These are phyloP conservation scores for Apamea crenata DNA, from an alignment of 2,888 invertebrate genomes.

Conservation along the genomic window DNA sequence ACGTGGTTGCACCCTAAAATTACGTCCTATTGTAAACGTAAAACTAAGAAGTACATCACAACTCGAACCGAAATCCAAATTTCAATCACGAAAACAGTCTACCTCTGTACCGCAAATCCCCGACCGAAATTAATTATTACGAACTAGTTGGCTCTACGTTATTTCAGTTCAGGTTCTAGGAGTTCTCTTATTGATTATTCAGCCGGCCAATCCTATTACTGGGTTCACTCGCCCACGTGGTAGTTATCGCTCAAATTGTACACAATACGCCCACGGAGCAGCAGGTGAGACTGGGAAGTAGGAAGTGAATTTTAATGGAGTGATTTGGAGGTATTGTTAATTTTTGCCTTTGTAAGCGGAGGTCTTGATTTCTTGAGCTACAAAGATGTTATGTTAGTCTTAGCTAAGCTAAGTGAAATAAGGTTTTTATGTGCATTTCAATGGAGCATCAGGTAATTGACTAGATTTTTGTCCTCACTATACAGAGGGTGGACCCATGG, in stretches of 20 bases:
- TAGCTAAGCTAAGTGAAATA: neutral
- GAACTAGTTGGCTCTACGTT: conserved; percentile 6
- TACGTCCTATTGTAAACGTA: neutral
- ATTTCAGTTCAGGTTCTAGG: conserved; percentile 36
- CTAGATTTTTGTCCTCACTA: too few relatives aligned
- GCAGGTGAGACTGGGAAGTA: neutral
- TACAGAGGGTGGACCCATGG: neutral
- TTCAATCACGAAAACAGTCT: neutral
- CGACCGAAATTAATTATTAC: conserved; percentile 47
- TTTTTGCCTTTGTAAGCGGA: neutral
- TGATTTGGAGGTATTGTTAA: neutral
- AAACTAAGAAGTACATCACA: neutral
- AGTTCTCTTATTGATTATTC: conserved; percentile 52
- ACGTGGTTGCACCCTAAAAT: too few relatives aligned
- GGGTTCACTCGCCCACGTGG: conserved; percentile 19
- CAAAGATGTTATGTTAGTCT: neutral
- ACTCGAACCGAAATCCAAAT: neutral
- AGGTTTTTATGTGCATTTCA: neutral
- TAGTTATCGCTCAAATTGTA: conserved; percentile 11
- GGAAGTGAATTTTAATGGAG: conserved; percentile 4
- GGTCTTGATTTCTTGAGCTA: neutral
- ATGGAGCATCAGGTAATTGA: too few relatives aligned
- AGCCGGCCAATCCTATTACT: conserved; percentile 29
- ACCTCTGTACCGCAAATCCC: neutral
- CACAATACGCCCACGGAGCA: conserved; percentile 1